Base-by-base conservation (phyloP, 2,797 vertebrate genomes). In the Eleutherodactylus coqui region DNA sequence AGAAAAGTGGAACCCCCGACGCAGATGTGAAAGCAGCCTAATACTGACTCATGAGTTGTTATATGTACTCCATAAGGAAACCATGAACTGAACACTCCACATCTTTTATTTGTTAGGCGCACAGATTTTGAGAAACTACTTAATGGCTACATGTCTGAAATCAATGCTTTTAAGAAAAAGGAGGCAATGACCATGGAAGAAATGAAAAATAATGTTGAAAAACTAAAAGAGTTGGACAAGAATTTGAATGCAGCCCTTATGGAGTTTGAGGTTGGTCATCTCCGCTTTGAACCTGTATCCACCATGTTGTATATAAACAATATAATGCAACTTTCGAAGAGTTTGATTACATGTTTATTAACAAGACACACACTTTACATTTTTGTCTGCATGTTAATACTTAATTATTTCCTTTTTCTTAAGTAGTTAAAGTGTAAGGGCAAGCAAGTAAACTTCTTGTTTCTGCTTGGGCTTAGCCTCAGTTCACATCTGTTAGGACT, bases 231-330 rank as follows among this genome's bases (percentile, higher is more conserved):
- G 58, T 91, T 98, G 86, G 94, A 93, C 17, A 90, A 88, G 83
- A 93, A 92, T 49, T 89, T 98, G 83, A 93, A 95, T 32, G 86
- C 85, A 13, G 95, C 95, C 1, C 32, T 96, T 27, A 67, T 5
- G n/a, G 96, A 98, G 89, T 93, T 95, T 51, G 96, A 98, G 93
- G 97, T 97, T 87, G 82, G 93, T 90, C n/a, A 62, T 24, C 10
- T 45, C 2, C 3, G 32, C 19, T 34, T 32, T 51, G n/a, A 51
- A 24, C 14, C 32, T 67, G 1, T 7, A 7, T 7, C 16, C 5
- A 2, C 19, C 16, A 17, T 67, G 16, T 67, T 1, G 13, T 29
- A 27, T 10, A 27, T 55, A 2, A 55, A 55, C 21, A 51, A 53
- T n/a, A 53, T n/a, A 58, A 27, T 21, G 53, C 53, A n/a, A n/a